Conservation (phyloP, 2,797 vertebrate species). For the Poliocrania exsul region DNA sequence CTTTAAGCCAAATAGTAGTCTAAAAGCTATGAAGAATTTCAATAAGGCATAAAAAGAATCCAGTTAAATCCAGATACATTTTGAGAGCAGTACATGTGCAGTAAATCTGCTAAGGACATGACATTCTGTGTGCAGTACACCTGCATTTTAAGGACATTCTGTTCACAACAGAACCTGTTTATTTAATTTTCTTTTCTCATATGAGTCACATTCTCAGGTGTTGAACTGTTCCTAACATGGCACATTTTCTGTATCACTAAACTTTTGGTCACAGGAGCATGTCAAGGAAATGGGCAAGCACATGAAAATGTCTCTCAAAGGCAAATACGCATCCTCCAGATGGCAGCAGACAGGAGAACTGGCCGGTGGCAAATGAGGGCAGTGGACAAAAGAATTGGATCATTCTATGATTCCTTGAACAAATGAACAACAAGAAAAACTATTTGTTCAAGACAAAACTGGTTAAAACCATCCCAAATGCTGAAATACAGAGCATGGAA, state of each 20-base stretch:
- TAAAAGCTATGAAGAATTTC: constrained; percentile 2
- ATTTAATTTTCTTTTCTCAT: neutral
- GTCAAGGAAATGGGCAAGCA: neutral
- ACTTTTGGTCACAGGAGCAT: neutral
- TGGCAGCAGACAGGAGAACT: neutral
- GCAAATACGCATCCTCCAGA: neutral
- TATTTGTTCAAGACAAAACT: neutral
- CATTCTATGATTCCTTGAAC: neutral
- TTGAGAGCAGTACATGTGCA: neutral
- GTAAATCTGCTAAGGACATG: neutral
- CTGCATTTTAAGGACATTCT: neutral
- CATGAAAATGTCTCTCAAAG: neutral
- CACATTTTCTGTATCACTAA: neutral
- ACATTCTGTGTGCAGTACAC: neutral
- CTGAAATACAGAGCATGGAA: neutral
- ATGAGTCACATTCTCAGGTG: neutral
- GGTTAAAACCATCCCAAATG: neutral
- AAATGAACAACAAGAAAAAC: neutral
- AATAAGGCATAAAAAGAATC: neutral
- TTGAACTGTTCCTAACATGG: neutral
- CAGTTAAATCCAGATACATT: neutral
- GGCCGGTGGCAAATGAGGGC: neutral
- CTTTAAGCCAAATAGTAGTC: constrained; percentile 2
- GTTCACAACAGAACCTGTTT: neutral
- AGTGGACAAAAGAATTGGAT: neutral